Percentiles rank a stretch among this genome's conserved stretches.
These are phyloP conservation scores for Agrypnus murinus DNA, from an alignment of 2,888 invertebrate species.

Conservation along the genomic window DNA sequence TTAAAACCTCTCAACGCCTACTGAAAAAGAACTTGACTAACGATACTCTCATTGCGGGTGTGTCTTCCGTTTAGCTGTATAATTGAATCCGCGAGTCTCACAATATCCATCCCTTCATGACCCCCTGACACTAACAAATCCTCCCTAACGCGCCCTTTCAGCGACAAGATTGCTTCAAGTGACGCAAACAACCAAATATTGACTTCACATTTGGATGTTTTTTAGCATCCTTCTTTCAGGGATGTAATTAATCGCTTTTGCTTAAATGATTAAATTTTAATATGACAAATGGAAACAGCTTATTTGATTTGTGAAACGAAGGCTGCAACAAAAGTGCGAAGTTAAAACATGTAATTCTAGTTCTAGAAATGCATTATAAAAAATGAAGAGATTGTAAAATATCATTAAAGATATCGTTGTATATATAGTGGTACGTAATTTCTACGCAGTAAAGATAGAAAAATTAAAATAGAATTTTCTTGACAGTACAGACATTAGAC, in stretches of 20 bases:
- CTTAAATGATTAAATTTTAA: too few relatives aligned
- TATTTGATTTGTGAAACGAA: too few relatives aligned
- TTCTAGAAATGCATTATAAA: too few relatives aligned
- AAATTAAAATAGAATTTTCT: too few relatives aligned
- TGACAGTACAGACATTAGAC: too few relatives aligned
- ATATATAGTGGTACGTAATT: too few relatives aligned
- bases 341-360: too few relatives aligned
- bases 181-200: constrained; percentile 18
- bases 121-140: constrained; percentile 37
- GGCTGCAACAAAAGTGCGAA: too few relatives aligned
- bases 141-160: constrained; percentile 36
- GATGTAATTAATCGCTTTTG: background rate
- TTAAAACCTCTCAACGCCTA: constrained; percentile 14
- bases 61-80: constrained; percentile 40
- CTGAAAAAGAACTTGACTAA: constrained; percentile 28
- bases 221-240: background rate
- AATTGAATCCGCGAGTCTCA: constrained; percentile 38
- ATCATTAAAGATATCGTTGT: too few relatives aligned
- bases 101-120: constrained; percentile 41
- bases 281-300: too few relatives aligned
- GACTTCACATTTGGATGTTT: constrained; percentile 15
- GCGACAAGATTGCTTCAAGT: constrained; percentile 33
- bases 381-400: too few relatives aligned
- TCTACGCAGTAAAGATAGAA: too few relatives aligned
- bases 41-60: constrained; percentile 41